phyloP scores from a whole-genome alignment of 2,113 vertebrate species.

The Benitochromis conjunctus region DNA sequence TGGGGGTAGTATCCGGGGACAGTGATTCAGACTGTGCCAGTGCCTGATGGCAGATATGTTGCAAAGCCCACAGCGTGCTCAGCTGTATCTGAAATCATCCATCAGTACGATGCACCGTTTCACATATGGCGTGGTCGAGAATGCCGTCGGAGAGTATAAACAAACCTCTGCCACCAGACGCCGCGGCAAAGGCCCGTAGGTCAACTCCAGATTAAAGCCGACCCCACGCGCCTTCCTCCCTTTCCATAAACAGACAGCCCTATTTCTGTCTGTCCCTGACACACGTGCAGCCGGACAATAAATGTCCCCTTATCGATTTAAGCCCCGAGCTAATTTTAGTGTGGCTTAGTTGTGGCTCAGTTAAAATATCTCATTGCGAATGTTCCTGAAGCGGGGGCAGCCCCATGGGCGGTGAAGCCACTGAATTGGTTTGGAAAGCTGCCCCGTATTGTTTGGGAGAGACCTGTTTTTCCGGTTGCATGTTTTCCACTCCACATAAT shows the following conservation, averaged over 20 bases:
- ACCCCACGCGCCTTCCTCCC: neutral
- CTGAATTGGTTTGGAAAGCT: constrained; percentile 1
- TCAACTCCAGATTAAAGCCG: constrained; percentile 27
- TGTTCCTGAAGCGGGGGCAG: constrained; percentile 6
- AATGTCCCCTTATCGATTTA: constrained; percentile 38
- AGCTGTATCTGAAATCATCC: neutral
- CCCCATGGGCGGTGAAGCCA: neutral
- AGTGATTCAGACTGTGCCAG: neutral
- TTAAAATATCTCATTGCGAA: constrained; percentile 8
- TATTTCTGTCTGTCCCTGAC: neutral
- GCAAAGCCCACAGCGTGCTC: neutral
- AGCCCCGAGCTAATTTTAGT: constrained; percentile 57
- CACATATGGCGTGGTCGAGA: neutral
- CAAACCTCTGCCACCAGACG: neutral
- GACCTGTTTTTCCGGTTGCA: constrained; percentile 13
- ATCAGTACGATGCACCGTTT: neutral
- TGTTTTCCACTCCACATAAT: constrained; percentile 25
- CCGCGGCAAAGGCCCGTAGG: neutral
- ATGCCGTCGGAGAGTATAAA: neutral
- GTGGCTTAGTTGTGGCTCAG: constrained; percentile 25
- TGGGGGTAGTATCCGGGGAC: neutral
- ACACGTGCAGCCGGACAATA: constrained; percentile 35
- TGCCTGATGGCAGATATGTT: constrained; percentile 1
- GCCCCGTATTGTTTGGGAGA: constrained; percentile 26
- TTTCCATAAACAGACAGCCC: neutral